phyloP scores from a whole-genome alignment of 2,888 invertebrate species.

The Hecatera dysodea region DNA sequence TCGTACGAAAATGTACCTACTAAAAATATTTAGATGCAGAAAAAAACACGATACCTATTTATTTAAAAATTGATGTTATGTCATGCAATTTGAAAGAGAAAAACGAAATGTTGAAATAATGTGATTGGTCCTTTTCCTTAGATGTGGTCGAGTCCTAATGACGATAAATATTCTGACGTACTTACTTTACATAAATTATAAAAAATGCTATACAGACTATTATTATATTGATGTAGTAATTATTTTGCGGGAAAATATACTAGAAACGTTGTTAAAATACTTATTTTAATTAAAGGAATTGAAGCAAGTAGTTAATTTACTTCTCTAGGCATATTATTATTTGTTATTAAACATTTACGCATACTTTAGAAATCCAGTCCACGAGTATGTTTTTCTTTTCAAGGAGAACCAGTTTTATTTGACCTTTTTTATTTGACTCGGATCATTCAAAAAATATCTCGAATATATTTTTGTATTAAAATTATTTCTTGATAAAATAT shows the following conservation, averaged over 20 bases:
- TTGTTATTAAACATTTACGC: background rate
- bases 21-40: no score
- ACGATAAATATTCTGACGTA: slow-evolving; percentile 26
- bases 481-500: no score
- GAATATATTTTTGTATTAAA: background rate
- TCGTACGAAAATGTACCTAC: no score
- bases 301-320: background rate
- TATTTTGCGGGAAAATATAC: slow-evolving; percentile 37
- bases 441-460: no score
- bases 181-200: background rate
- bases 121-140: background rate
- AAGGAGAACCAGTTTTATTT: no score
- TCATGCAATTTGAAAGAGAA: no score
- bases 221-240: background rate
- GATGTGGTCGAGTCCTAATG: slow-evolving; percentile 10
- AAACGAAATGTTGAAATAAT: background rate
- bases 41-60: no score
- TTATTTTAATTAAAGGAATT: background rate
- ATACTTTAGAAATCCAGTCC: background rate
- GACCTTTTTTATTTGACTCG: no score
- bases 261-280: background rate
- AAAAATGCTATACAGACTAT: slow-evolving; percentile 31
- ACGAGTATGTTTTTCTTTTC: no score
- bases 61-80: no score
- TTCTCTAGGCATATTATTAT: background rate